Evolutionary conservation across 2,888 invertebrate genomes (phyloP), one percentile per base, ranked within the genome.

Genomic region (Orchestes rusci): DNA sequence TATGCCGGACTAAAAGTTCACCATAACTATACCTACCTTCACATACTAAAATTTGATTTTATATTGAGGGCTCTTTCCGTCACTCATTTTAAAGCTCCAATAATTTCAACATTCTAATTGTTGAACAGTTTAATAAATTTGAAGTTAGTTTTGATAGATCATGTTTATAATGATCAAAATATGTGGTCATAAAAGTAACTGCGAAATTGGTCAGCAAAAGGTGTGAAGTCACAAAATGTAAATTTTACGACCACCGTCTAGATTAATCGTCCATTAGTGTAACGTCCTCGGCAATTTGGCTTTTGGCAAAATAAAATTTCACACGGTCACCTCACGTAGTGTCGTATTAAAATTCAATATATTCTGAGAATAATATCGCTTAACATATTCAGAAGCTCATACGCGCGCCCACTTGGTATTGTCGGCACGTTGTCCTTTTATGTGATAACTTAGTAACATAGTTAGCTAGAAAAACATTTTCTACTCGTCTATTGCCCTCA

Each of bases 321-420:
- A 56, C 56, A 56, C 53, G 54, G 51, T 45, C 50, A 51, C 39
- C 49, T 53, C 50, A 47, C 45, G 47, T 54, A 54, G 51, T 53
- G 54, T 49, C 50, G 53, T 53, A 57, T 56, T 56, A 56, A 54
- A 54, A 58, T 58, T 58, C 55, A 58, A 53, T 56, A 50, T 55
- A 49, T 56, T 57, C 58, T 49, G 39, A 53, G 58, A 57, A 57
- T 48, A 57, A 48, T 45, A 49, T 39, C 49, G 42, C 48, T 50
- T 53, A 51, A 56, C 45, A 43, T 52, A 50, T 50, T 50, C 50
- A 50, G 46, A 20, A 46, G 50, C 46, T 43, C 32, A 39, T 40
- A 33, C 40, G 42, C n/a, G n/a, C 32, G 32, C 43, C 43, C 36
- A 43, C 29, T 50, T 50, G 23, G 40, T 33, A 50, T 50, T 45